These are phyloP conservation scores for Planiliza haematocheilus DNA, from an alignment of 2,113 vertebrate genomes.

Conservation along the genomic window DNA sequence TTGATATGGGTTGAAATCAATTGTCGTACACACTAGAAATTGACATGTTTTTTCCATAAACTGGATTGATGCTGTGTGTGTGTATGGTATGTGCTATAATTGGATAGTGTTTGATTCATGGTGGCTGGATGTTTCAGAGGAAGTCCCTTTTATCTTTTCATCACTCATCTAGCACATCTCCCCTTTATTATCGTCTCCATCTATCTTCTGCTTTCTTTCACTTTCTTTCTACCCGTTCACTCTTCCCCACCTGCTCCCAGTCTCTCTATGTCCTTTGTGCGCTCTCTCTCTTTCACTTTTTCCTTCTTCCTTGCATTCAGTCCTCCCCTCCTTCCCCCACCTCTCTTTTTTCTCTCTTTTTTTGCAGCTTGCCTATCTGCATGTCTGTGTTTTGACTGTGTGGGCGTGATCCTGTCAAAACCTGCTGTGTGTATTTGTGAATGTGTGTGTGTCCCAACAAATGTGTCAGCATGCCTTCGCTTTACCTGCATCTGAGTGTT, in stretches of 20 bases:
- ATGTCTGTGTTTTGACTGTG: slow-evolving; percentile 78
- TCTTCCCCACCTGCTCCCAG: slow-evolving; percentile 1
- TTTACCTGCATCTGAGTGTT: slow-evolving; percentile 7
- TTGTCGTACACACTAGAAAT: neutral
- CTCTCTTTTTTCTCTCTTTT: slow-evolving; percentile 42
- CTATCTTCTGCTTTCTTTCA: slow-evolving; percentile 35
- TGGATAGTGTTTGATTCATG: slow-evolving; percentile 69
- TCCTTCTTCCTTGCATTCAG: neutral
- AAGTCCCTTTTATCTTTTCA: slow-evolving; percentile 71
- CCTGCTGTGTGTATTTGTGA: slow-evolving; percentile 59
- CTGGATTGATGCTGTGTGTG: slow-evolving; percentile 11
- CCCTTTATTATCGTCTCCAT: slow-evolving; percentile 45
- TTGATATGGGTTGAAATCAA: slow-evolving; percentile 8
- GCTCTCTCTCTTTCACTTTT: neutral
- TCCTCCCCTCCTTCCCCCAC: slow-evolving; percentile 33
- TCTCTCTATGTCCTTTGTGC: slow-evolving; percentile 7
- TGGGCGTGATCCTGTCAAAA: slow-evolving; percentile 77
- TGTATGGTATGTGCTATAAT: slow-evolving; percentile 58
- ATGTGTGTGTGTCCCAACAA: slow-evolving; percentile 32
- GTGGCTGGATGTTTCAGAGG: slow-evolving; percentile 63
- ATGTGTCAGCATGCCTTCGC: slow-evolving; percentile 19
- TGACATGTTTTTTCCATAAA: slow-evolving; percentile 20
- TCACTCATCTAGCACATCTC: slow-evolving; percentile 58
- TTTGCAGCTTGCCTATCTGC: slow-evolving; percentile 73
- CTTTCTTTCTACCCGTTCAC: slow-evolving; percentile 8